Evolutionary conservation across 1,140 invertebrate genomes (phyloP).

Genomic region (Wasmannia auropunctata): DNA sequence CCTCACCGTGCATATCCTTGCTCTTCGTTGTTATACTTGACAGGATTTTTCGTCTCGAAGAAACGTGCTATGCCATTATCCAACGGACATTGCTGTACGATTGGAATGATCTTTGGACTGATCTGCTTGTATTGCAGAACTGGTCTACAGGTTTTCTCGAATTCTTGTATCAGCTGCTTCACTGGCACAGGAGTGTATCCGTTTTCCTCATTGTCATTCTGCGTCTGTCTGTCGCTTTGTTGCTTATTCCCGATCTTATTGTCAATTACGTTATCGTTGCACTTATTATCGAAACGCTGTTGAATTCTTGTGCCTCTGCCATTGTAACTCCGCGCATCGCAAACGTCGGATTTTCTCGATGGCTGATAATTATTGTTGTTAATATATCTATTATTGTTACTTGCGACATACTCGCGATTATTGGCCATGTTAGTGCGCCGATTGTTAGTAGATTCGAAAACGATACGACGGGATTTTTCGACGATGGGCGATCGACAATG

Average conservation of each 20-base stretch:
- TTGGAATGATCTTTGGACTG: constrained; percentile 76
- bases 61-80: constrained; percentile 81
- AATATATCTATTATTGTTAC: constrained; percentile 58
- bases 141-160: constrained; percentile 87
- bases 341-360: constrained; percentile 16
- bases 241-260: constrained; percentile 39
- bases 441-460: constrained; percentile 63
- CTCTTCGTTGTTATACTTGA: constrained; percentile 57
- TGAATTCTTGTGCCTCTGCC: constrained; percentile 27
- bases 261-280: constrained; percentile 2
- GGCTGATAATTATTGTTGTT: constrained; percentile 52
- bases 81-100: constrained; percentile 71
- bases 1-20: constrained; percentile 47
- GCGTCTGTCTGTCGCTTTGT: constrained; percentile 57
- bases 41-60: constrained; percentile 75
- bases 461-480: constrained; percentile 73
- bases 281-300: constrained; percentile 27
- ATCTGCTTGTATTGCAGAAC: constrained; percentile 86
- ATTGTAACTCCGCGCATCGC: constrained; percentile 53
- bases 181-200: constrained; percentile 88
- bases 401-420: background rate
- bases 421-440: constrained; percentile 7
- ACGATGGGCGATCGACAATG: constrained; percentile 66
- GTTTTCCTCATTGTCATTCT: constrained; percentile 72
- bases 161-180: constrained; percentile 88